Base-by-base conservation (phyloP, 2,888 invertebrate genomes). In the Halictus ligatus region DNA sequence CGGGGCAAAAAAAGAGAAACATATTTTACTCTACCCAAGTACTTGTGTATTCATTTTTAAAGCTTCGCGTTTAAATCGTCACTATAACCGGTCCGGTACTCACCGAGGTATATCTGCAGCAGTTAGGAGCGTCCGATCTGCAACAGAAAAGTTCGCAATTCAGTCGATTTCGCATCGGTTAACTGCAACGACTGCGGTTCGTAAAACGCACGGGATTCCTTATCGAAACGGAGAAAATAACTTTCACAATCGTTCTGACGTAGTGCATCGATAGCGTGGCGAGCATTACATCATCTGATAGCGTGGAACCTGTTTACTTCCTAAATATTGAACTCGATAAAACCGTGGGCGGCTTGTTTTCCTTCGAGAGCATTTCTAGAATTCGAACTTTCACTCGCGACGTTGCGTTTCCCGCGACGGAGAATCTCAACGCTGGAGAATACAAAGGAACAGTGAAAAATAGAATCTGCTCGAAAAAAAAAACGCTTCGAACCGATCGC, bases 231-330 rank as follows among this genome's bases (percentile, higher is more conserved):
- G 18, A 40, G 40, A 64, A 46, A 75, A 48, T 35, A 75, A 25
- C 25, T 29, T 46, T 50, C 21, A 35, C 18, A 74, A 75, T 48
- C 25, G 7, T 40, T 40, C 64, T 75, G 74, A 40, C 60, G 60
- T 35, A 79, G 60, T 29, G 35, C 35, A 72, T 35, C 29, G 50
- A 12, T 74, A 5, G 12, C 13, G 25, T 15, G 18, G 25, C n/a
- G 50, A 21, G 58, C 43, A 29, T 80, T 82, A 64, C 50, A 54
- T 73, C 72, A 50, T 25, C 73, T 50, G 80, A 82, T 74, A 74
- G 4, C 50, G 50, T 2, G 29, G 10, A n/a, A n/a, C 54, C 1
- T 78, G 29, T 40, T 69, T 35, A 67, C 40, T 13, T 46, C 35
- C n/a, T 8, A 50, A 50, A 54, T 50, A 64, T 60, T 80, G 40